Evolutionary conservation across 2,888 invertebrate genomes (phyloP).

Genomic region (Tanytarsus gracilentus): DNA sequence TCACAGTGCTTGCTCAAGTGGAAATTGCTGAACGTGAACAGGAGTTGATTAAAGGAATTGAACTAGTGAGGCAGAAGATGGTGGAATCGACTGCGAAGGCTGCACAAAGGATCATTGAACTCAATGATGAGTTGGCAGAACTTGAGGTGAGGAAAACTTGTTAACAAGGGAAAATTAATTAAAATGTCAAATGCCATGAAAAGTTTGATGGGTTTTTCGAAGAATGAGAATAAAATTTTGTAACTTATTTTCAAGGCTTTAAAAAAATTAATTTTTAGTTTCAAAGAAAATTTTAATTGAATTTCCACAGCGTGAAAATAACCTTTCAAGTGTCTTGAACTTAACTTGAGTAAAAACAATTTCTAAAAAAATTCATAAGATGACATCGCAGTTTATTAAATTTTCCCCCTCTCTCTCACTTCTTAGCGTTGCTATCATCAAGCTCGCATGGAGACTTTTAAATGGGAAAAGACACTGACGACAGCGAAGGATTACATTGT

Average conservation of each 20-base stretch:
- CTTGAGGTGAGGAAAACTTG: constrained; percentile 35
- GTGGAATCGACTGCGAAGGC: constrained; percentile 40
- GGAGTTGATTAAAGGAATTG: constrained; percentile 36
- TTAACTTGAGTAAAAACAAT: not conserved
- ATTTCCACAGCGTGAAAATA: no score
- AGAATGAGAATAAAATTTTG: no score
- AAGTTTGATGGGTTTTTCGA: no score
- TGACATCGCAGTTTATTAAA: not conserved
- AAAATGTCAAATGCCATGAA: no score
- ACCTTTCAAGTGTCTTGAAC: no score
- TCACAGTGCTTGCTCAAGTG: constrained; percentile 42
- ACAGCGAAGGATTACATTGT: constrained; percentile 36
- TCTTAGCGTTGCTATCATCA: constrained; percentile 36
- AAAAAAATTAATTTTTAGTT: not conserved
- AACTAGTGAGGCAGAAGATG: constrained; percentile 39
- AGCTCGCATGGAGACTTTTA: constrained; percentile 36
- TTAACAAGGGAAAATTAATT: no score
- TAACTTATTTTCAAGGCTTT: no score
- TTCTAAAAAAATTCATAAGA: not conserved
- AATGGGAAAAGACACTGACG: constrained; percentile 39
- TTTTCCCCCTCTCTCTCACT: not conserved
- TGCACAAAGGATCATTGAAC: constrained; percentile 37
- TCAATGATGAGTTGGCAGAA: constrained; percentile 39
- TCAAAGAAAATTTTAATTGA: no score
- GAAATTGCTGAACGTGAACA: constrained; percentile 38